Base-by-base conservation (phyloP, 2,888 invertebrate genomes). In the Mantis religiosa region DNA sequence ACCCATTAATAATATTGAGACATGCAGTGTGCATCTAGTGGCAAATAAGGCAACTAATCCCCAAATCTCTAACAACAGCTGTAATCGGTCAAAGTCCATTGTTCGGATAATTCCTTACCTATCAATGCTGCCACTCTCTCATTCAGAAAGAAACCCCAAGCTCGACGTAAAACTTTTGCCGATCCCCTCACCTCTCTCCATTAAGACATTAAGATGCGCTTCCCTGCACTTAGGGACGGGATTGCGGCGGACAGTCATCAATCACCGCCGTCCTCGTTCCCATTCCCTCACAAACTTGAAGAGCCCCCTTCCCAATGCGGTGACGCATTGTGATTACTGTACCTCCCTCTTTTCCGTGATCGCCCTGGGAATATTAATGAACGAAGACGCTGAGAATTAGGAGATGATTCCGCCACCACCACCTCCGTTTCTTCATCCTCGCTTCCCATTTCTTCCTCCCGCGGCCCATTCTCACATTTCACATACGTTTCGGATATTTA, bases 171-270 rank as follows among this genome's bases (percentile, higher is more conserved):
- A 71, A 71, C 20, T 71, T 71, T 71, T 71, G 15, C 54, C 54
- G 41, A 41, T 41, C 41, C 41, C 41, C 41, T 41, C 41, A 9
- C 41, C 71, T 25, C 20, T 81, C 28, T 30, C 54, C 87, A 87
- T 87, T 87, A 87, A 87, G 87, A 87, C 89, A 89, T 89, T 89
- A 89, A 87, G 89, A 89, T 85, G 54, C 20, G 54, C 54, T 71
- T 71, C 85, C 89, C 89, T 71, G 71, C 89, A 89, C 87, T 89
- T 89, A 87, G 89, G 25, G 84, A 28, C 82, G 71, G 87, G 84
- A 84, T 89, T 89, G 87, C 54, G 54, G 87, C 87, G 89, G 84
- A 87, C 89, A 89, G 83, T 89, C 89, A 89, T 89, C 89, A 89
- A 89, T 89, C 89, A 89, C 54, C 82, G n/a, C n/a, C n/a, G n/a